Percentiles rank a stretch among this genome's conserved stretches.
Evolutionary conservation across 2,888 invertebrate genomes (phyloP).

Genomic region (Meandrusa payeni): DNA sequence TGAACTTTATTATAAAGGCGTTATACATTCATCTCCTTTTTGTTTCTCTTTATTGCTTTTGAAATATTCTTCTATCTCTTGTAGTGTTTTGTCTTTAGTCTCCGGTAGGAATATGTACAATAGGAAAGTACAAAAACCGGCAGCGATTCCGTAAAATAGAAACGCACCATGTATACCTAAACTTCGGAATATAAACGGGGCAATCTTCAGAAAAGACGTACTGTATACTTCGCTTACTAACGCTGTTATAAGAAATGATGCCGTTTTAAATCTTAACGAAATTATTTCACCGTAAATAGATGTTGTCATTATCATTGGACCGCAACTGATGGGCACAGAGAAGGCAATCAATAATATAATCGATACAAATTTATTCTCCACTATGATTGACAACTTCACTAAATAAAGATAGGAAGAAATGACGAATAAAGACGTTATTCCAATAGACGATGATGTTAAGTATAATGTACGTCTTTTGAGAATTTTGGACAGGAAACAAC

Average conservation of each 20-base stretch:
- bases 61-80: slow-evolving; percentile 35
- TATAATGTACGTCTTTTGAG: slow-evolving; percentile 41
- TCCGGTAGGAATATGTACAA: slow-evolving; percentile 37
- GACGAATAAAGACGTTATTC: slow-evolving; percentile 27
- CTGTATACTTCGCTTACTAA: slow-evolving; percentile 3
- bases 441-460: slow-evolving; percentile 27
- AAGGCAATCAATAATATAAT: slow-evolving; percentile 42
- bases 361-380: slow-evolving; percentile 36
- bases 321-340: slow-evolving; percentile 51
- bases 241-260: slow-evolving; percentile 8
- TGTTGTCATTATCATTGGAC: slow-evolving; percentile 53
- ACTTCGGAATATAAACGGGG: slow-evolving; percentile 30
- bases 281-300: slow-evolving; percentile 41
- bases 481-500: slow-evolving; percentile 45
- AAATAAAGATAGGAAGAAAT: slow-evolving; percentile 32
- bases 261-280: slow-evolving; percentile 23
- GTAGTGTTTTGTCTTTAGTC: slow-evolving; percentile 38
- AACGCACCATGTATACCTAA: slow-evolving; percentile 50
- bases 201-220: slow-evolving; percentile 22
- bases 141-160: slow-evolving; percentile 32
- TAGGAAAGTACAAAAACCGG: slow-evolving; percentile 31
- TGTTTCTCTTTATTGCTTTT: too few species aligned
- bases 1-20: too few species aligned
- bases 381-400: slow-evolving; percentile 22
- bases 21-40: too few species aligned